Conservation (phyloP, 2,797 vertebrate species). For the Chanos chanos region DNA sequence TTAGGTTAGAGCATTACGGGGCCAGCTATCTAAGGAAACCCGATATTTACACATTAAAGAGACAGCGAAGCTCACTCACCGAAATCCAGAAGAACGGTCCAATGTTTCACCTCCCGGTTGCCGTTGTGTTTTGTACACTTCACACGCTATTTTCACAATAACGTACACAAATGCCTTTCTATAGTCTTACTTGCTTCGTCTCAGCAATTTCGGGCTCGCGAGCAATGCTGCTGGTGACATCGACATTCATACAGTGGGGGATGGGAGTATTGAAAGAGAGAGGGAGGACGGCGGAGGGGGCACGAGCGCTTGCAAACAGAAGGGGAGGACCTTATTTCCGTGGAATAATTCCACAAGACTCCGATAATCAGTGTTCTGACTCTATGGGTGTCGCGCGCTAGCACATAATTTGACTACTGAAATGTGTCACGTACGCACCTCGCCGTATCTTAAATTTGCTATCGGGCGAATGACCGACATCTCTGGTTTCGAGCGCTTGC, state of each 20-base stretch:
- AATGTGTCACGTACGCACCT: too few relatives aligned
- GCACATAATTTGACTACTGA: not conserved
- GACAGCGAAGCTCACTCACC: too few relatives aligned
- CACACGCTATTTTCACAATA: conserved; percentile 15
- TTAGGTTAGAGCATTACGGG: too few relatives aligned
- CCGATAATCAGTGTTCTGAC: not conserved
- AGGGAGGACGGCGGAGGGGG: conserved; percentile 38
- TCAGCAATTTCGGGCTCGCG: conserved; percentile 39
- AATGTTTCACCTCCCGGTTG: too few relatives aligned
- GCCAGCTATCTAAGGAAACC: too few relatives aligned
- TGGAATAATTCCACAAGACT: conserved; percentile 10
- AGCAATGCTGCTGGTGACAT: conserved; percentile 45
- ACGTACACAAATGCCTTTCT: conserved; percentile 28
- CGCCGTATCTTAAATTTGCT: too few relatives aligned
- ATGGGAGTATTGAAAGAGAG: conserved; percentile 36
- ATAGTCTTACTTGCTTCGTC: conserved; percentile 24
- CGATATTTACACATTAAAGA: too few relatives aligned
- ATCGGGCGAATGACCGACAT: too few relatives aligned
- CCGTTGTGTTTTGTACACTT: not conserved
- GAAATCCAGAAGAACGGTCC: too few relatives aligned
- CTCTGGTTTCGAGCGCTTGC: too few relatives aligned
- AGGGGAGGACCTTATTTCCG: conserved; percentile 36
- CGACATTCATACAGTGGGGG: conserved; percentile 49
- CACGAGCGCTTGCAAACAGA: conserved; percentile 26
- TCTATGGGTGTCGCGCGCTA: not conserved